Base-by-base conservation (phyloP, 2,797 vertebrate genomes). In the Tragelaphus oryx region DNA sequence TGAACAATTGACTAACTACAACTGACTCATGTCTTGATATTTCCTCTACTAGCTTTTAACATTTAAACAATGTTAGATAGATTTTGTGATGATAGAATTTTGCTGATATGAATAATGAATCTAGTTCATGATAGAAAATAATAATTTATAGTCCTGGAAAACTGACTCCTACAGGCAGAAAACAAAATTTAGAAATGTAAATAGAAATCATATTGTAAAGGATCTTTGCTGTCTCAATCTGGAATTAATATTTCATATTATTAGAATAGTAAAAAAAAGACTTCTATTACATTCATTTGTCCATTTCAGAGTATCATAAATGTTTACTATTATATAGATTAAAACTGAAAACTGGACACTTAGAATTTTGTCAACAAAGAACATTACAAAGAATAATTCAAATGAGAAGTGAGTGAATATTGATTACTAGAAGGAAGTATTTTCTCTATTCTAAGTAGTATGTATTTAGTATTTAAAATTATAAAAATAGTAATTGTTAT, bases 61-160 rank as follows among this genome's bases (percentile, higher is more conserved):
- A 81, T 74, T 46, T 46, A 90, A 62, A 68, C 30, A 75, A 87
- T 12, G n/a, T 87, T 71, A 65, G 33, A 79, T 54, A 75, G 46
- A 89, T 89, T 59, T 93, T 44, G 16, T 50, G 52, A 85, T 78
- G 24, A 84, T 91, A 76, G n/a, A 75, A 78, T 75, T 90, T 91
- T 93, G 52, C 46, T 80, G 44, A 87, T 62, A 55, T 89, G 22
- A 20, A 74, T 76, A 94, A 78, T 92, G 33, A 94, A 89, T 68
- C 59, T 79, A 80, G 10, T 62, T 96, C 17, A 52, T 85, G 75
- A 26, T 8, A 79, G 65, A 91, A 95, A 94, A 93, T 78, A 46
- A 60, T 54, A 90, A 54, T 33, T 80, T 88, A 84, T 80, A 76
- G n/a, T 68, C 16, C n/a, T 68, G 6, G 24, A 91, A 89, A 96